phyloP scores from a whole-genome alignment of 2,888 invertebrate species.

The Sepioteuthis lessoniana region DNA sequence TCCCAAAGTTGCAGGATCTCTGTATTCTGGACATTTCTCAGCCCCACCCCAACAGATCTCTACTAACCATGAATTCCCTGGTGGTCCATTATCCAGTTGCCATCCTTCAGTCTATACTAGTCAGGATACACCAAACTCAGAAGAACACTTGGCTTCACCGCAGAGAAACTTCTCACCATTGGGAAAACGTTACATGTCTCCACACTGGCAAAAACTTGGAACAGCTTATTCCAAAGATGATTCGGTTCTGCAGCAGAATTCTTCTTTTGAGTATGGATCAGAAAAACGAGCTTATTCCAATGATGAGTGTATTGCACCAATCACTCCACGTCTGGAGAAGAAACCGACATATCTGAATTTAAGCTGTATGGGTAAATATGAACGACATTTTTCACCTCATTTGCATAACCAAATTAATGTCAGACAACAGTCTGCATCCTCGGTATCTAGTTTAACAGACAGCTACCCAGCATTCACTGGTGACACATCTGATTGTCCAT shows the following conservation, averaged over 20 bases:
- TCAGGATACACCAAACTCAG: background rate
- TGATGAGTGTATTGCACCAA: background rate
- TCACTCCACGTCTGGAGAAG: constrained; percentile 38
- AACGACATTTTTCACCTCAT: background rate
- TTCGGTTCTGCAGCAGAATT: background rate
- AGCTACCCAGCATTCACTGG: constrained; percentile 39
- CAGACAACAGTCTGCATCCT: background rate
- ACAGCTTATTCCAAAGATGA: constrained; percentile 40
- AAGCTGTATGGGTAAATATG: constrained; percentile 37
- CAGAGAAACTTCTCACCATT: background rate
- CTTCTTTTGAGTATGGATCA: background rate
- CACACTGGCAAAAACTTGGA: constrained; percentile 24
- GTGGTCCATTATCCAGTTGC: background rate
- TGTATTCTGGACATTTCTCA: background rate
- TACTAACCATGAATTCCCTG: background rate
- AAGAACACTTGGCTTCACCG: background rate
- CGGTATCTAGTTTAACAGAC: constrained; percentile 41
- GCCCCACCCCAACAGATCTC: background rate
- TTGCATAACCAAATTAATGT: background rate
- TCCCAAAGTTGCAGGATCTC: background rate
- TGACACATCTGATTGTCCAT: constrained; percentile 44
- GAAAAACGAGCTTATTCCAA: constrained; percentile 25
- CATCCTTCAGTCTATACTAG: background rate
- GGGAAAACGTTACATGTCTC: background rate
- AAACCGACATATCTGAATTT: constrained; percentile 38